Evolutionary conservation across 2,888 invertebrate species (phyloP).

Genomic region (Drosophila seclusa): DNA sequence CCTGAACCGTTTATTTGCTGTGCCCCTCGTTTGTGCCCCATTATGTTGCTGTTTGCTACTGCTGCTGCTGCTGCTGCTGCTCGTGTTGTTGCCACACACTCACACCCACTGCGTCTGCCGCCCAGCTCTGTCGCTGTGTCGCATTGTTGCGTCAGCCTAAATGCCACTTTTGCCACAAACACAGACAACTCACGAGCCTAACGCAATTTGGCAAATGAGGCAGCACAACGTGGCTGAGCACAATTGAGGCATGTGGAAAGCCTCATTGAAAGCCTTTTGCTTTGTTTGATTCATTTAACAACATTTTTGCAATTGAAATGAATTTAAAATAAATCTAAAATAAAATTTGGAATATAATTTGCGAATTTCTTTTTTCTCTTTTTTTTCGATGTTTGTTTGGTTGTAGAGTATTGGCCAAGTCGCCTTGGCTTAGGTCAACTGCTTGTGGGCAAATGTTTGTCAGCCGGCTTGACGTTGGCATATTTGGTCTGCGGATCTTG

Average conservation of each 20-base stretch:
- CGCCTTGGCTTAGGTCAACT: not conserved
- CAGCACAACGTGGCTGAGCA: conserved; percentile 42
- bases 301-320: not conserved
- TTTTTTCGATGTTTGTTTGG: not conserved
- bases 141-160: conserved; percentile 18
- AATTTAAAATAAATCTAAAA: not conserved
- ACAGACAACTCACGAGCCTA: conserved; percentile 27
- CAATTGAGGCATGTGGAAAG: not conserved
- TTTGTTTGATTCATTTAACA: not conserved
- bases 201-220: conserved; percentile 60
- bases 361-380: not conserved
- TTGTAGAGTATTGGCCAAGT: conserved; percentile 51
- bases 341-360: not conserved
- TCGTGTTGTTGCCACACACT: conserved; percentile 16
- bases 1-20: conserved; percentile 70
- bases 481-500: conserved; percentile 75
- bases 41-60: not conserved
- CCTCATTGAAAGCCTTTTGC: not conserved
- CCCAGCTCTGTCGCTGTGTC: conserved; percentile 7
- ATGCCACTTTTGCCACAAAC: conserved; percentile 18
- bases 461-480: conserved; percentile 57
- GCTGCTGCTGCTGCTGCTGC: not conserved
- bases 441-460: conserved; percentile 51
- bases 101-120: conserved; percentile 10
- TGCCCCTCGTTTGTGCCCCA: conserved; percentile 33